A percentile compares a stretch with the other conserved stretches of the same genome.
Conservation (phyloP, 2,113 vertebrate species). For the Heterotilapia buettikoferi region DNA sequence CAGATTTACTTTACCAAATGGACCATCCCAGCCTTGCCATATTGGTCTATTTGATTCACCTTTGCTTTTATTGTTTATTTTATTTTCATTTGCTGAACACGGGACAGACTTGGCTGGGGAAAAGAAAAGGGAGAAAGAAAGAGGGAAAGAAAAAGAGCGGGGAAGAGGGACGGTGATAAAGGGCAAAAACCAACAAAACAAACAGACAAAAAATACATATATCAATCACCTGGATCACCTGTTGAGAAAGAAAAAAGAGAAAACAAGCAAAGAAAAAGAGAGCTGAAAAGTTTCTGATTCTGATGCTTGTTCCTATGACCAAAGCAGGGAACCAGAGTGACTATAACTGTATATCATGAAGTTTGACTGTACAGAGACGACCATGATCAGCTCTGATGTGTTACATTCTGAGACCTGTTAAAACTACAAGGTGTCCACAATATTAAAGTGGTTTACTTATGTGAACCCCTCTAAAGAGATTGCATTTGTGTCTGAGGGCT, state of each 20-base stretch:
- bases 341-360: background rate
- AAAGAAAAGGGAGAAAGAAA: no score
- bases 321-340: background rate
- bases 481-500: background rate
- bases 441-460: background rate
- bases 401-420: background rate
- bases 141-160: accelerated
- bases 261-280: background rate
- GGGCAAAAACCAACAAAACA: background rate
- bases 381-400: background rate
- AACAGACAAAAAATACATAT: background rate
- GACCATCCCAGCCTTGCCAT: no score
- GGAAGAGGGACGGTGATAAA: background rate
- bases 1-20: no score
- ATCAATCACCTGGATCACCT: background rate
- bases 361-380: background rate
- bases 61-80: no score
- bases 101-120: no score
- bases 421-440: background rate
- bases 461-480: background rate
- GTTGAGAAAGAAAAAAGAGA: background rate
- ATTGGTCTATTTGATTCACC: no score
- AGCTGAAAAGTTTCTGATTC: background rate
- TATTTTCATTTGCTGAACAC: no score
- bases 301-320: background rate